Base-by-base conservation (phyloP, 2,113 vertebrate genomes). In the Thalassoma bifasciatum region DNA sequence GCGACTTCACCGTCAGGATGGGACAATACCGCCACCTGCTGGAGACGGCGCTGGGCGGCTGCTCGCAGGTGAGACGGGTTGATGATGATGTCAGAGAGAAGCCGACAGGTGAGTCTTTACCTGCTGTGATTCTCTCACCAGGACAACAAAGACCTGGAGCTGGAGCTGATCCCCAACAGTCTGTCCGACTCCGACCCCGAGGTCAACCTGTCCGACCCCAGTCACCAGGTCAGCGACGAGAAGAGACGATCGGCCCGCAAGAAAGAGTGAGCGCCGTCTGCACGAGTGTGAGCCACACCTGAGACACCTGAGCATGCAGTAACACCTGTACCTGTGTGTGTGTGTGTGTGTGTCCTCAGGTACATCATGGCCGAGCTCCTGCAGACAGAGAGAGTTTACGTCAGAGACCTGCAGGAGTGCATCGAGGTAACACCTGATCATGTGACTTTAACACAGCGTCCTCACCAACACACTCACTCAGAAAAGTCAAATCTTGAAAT, bases 341-440 rank as follows among this genome's bases (percentile, higher is more conserved):
- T n/a, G n/a, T n/a, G n/a, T 61, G 2, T 26, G 2, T 68, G 36
- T 66, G 12, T 57, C 21, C 57, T 82, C 87, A 99, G 98, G 89
- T 99, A 99, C 91, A 99, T 99, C 85, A 99, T 99, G 98, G 97
- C 98, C 10, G 98, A 99, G 80, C 94, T 99, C 30, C 95, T 99
- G 19, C 98, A 99, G 84, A 99, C 98, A 0, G 98, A 99, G 71
- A 95, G 97, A 74, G 96, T 98, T 16, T 99, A 99, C 22, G 98
- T 99, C 77, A 94, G 97, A 88, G 98, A 99, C 64, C 93, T 99
- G 52, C 98, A 99, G 14, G 97, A 99, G 90, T 99, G 98, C 77
- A 94, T 99, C 44, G 98, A 99, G 96, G 97, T 99, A 58, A 2
- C 10, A 13, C 13, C 38, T 40, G 13, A 10, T 1, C 17, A 9